Evolutionary conservation across 2,888 invertebrate genomes (phyloP), one percentile per base, ranked within the genome.

Genomic region (Drosophila mimetica): DNA sequence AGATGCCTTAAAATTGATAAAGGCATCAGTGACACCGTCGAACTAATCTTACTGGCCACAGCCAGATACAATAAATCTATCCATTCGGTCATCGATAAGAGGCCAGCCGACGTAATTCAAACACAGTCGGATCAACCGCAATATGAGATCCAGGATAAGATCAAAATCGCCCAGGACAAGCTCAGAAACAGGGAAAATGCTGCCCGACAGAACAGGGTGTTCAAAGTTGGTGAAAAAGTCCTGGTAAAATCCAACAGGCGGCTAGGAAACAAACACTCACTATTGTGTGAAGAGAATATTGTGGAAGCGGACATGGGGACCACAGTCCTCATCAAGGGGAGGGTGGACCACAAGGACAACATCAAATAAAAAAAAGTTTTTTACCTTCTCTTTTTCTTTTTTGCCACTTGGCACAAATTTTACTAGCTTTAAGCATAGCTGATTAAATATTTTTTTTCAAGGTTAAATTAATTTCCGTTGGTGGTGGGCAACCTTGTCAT

Each of bases 401-500:
- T 22, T 6, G 14, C n/a, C 36, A 36, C 14, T 14, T 36, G 14
- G 36, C 36, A 36, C 36, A 14, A 36, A 6, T 37, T 37, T 16
- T 16, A 14, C 5, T 36, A 36, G 14, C 7, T 28, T 1, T 16
- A 37, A 3, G 36, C 16, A 8, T 16, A 37, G 16, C 8, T 37
- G 16, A 8, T 37, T 9, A 16, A 37, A 16, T 14, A 16, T 22
- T 2, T 37, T 37, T 9, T 16, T 16, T 37, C n/a, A 37, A 16
- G 37, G 1, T 16, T 16, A 37, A 37, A 9, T 14, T 37, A 16
- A 16, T 37, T 37, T 16, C 16, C 4, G 16, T 16, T 16, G 14
- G 16, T 37, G 37, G 37, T 37, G 37, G 37, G 37, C 37, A 37
- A 37, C 37, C 37, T 37, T 16, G 37, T 16, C 37, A 16, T 37